phyloP scores from a whole-genome alignment of 2,113 vertebrate genomes.

The Poecile atricapillus region DNA sequence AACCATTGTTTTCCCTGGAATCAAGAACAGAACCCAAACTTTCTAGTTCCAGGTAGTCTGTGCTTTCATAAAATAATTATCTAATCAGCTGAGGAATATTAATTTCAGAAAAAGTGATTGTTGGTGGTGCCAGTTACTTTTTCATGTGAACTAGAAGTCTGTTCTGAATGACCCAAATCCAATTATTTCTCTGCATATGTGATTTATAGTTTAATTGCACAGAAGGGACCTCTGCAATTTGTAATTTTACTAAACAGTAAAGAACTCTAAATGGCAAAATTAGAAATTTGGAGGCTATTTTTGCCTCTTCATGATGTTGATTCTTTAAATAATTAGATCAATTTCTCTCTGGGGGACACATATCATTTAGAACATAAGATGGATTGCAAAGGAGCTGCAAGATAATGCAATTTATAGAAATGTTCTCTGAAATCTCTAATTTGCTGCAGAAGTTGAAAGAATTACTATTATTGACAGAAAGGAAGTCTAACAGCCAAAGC shows the following conservation, averaged over 20 bases:
- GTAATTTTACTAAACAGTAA: not conserved
- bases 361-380: not conserved
- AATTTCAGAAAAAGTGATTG: not conserved
- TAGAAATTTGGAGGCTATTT: not conserved
- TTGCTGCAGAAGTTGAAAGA: not conserved
- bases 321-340: not conserved
- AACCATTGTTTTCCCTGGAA: not conserved
- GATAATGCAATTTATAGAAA: not conserved
- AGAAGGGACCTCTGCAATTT: not conserved
- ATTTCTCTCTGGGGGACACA: not conserved
- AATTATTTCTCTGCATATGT: not conserved
- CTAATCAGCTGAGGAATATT: not conserved
- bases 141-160: not conserved
- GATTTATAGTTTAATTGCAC: not conserved
- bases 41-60: not conserved
- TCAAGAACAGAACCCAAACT: not conserved
- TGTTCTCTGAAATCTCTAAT: not conserved
- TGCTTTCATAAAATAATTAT: not conserved
- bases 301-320: not conserved
- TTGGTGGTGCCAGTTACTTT: not conserved
- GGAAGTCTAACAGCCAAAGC: not conserved
- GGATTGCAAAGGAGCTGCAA: not conserved
- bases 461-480: not conserved
- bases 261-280: not conserved
- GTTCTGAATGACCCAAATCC: not conserved